Percentiles rank a stretch among this genome's conserved stretches.
phyloP scores from a whole-genome alignment of 2,797 vertebrate genomes.

The Scolopax bukidnonensis region DNA sequence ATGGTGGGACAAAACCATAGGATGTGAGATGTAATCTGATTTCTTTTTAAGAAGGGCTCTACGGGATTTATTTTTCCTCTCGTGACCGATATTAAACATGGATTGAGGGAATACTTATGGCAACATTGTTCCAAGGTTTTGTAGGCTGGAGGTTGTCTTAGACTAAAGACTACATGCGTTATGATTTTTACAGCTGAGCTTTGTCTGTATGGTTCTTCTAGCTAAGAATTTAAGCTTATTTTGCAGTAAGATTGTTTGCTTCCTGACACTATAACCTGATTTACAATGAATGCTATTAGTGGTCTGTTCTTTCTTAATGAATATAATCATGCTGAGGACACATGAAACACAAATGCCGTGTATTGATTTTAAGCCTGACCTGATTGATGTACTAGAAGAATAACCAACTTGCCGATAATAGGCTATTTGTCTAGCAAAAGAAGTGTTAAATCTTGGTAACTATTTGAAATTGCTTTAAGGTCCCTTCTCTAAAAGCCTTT shows the following conservation, averaged over 20 bases:
- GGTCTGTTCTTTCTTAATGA: conserved; percentile 40
- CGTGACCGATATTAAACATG: conserved; percentile 16
- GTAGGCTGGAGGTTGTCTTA: neutral
- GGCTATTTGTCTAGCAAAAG: conserved; percentile 60
- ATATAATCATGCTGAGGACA: conserved; percentile 24
- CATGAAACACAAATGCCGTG: conserved; percentile 21
- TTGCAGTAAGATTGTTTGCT: conserved; percentile 42
- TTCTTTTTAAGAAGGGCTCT: conserved; percentile 22
- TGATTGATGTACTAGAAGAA: conserved; percentile 53
- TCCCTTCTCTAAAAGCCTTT: conserved; percentile 26
- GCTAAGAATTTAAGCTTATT: conserved; percentile 63
- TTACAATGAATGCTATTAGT: conserved; percentile 30
- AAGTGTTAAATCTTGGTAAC: conserved; percentile 57
- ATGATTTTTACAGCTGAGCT: conserved; percentile 28
- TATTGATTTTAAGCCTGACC: conserved; percentile 69
- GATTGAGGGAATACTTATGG: neutral
- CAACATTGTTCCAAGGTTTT: conserved; percentile 23
- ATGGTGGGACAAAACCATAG: neutral
- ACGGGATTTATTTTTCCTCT: neutral
- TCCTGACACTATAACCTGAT: conserved; percentile 24
- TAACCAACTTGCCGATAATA: conserved; percentile 59
- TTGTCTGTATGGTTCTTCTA: neutral
- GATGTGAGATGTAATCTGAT: conserved; percentile 9
- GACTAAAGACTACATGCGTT: neutral
- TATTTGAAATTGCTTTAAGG: conserved; percentile 62